These are phyloP conservation scores for Bovichtus diacanthus DNA, from an alignment of 2,797 vertebrate genomes.

Conservation along the genomic window DNA sequence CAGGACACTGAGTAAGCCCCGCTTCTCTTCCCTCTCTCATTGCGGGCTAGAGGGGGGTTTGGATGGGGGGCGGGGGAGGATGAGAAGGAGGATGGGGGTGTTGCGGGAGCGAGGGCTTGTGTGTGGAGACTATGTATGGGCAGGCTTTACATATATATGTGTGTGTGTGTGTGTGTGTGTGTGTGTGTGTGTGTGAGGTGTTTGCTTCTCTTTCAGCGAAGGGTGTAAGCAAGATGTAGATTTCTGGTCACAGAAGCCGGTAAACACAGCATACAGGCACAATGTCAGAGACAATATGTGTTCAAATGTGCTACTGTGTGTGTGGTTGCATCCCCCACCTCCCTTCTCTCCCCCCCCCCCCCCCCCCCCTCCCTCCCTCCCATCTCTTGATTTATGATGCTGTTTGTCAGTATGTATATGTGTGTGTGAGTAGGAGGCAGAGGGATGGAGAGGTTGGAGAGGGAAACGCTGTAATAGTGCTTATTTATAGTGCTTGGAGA, in stretches of 20 bases:
- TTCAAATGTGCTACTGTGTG: constrained; percentile 66
- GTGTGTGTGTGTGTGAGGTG: constrained; percentile 27
- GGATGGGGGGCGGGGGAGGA: constrained; percentile 13
- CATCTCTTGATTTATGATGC: constrained; percentile 86
- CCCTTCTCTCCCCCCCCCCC: constrained; percentile 31
- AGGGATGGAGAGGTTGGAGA: constrained; percentile 70
- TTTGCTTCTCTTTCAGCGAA: constrained; percentile 35
- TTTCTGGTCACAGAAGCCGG: constrained; percentile 44
- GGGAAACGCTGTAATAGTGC: constrained; percentile 68
- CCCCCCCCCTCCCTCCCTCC: constrained; percentile 52
- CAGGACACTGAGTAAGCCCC: constrained; percentile 87
- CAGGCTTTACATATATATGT: constrained; percentile 28
- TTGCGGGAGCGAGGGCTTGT: constrained; percentile 54
- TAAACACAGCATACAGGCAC: constrained; percentile 43
- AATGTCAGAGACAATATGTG: constrained; percentile 73
- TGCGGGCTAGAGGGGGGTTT: constrained; percentile 54
- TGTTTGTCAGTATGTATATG: constrained; percentile 82
- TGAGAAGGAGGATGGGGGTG: constrained; percentile 51
- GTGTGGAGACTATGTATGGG: constrained; percentile 38
- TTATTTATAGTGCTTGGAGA: constrained; percentile 76
- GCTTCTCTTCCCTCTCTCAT: constrained; percentile 63
- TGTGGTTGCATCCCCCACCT: constrained; percentile 64
- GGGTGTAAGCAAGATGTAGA: constrained; percentile 39
- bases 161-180: constrained; percentile 14
- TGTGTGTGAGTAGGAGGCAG: constrained; percentile 78